Base-by-base conservation (phyloP, 2,888 invertebrate species). In the Euzetes globulus region DNA sequence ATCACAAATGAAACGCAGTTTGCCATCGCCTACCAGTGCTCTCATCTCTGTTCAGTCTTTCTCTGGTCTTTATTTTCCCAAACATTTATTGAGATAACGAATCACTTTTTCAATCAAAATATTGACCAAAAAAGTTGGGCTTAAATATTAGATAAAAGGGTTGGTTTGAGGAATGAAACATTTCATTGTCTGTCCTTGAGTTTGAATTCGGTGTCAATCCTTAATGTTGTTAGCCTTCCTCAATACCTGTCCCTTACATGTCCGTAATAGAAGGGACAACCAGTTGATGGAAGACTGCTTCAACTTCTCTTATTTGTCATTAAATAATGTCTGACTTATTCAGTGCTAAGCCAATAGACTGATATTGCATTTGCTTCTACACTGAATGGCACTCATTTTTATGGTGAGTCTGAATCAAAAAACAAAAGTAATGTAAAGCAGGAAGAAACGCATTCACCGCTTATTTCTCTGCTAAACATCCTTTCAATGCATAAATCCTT, bases 151-250 rank as follows among this genome's bases (percentile, higher is more conserved):
- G 2, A 29, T 60, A 11, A 60, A 29, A 22, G 27, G 29, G 6
- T 22, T 17, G 2, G 6, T 29, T 11, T 33, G 17, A 60, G 29
- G 29, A 13, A 60, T 15, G 6, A 29, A 60, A 60, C 29, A 17
- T 22, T 27, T 60, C n/a, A 55, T 55, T 11, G 6, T 29, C 60
- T 60, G 60, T 60, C 60, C 60, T 60, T 60, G 60, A 29, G 29
- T 60, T 60, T n/a, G 9, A 22, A 11, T n/a, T 55, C 19, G 27
- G 17, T 29, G 33, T 60, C 29, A 29, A 29, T 60, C 17, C 9
- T n/a, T n/a, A n/a, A n/a, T 60, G 6, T 60, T 60, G 19, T 29
- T 29, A 29, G 29, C 60, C 60, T 60, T 60, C 60, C 60, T 60
- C 6, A 60, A 27, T 60, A 60, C 60, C 60, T 60, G 60, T 50